Evolutionary conservation across 64 coral and sea anemone genomes (phyloP).

Genomic region (Stichodactyla helianthus): DNA sequence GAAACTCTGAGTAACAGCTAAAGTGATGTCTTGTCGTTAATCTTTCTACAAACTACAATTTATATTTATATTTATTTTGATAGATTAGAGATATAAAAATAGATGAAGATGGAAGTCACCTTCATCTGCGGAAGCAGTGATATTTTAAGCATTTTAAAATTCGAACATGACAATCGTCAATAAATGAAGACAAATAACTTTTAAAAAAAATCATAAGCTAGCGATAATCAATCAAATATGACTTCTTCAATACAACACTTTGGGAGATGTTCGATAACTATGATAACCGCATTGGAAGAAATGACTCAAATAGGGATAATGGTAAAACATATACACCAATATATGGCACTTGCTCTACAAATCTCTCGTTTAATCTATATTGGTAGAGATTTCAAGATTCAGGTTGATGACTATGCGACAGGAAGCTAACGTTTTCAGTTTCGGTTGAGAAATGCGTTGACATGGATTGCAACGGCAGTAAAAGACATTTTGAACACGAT

Average conservation of each 20-base stretch:
- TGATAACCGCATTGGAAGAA: background rate
- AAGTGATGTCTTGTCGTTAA: no score
- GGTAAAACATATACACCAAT: background rate
- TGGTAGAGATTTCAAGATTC: background rate
- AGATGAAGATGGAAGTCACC: background rate
- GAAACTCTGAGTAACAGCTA: no score
- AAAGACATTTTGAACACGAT: background rate
- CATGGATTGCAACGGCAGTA: background rate
- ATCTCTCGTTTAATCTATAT: background rate
- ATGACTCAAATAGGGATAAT: background rate
- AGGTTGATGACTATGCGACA: background rate
- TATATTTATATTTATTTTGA: no score
- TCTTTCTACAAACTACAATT: no score
- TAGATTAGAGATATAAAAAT: background rate
- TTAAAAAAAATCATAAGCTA: background rate
- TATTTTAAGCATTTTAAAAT: background rate
- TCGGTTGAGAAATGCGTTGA: background rate
- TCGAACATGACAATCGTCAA: background rate
- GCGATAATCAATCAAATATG: constrained; percentile 2
- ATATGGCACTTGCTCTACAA: background rate
- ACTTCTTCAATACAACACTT: background rate
- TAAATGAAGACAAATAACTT: background rate
- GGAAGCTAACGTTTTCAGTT: background rate
- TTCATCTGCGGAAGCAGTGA: background rate
- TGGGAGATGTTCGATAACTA: background rate